Evolutionary conservation across 2,888 invertebrate genomes (phyloP), one percentile per base, ranked within the genome.

Genomic region (Oligia fasciuncula): DNA sequence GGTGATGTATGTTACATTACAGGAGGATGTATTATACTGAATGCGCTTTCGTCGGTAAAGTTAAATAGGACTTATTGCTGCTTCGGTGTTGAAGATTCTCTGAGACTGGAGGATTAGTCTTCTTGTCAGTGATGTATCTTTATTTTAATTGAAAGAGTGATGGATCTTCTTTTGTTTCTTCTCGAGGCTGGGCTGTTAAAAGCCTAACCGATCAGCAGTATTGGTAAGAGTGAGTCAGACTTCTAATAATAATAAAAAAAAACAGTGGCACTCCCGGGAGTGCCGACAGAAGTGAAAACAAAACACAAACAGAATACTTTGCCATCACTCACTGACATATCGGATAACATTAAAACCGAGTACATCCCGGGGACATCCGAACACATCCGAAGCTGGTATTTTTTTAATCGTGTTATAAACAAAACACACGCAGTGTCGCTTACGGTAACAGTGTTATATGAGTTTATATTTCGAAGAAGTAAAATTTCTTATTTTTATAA

Each of bases 1-100:
- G 40, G 88, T 85, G 87, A 85, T 87, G 75, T 68, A 87, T 85
- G 69, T 67, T 62, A 35, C 68, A 87, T 87, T 87, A 85, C 85
- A 65, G 60, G 8, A 69, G 40, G 74, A 87, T 79, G 67, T 85
- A 75, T 87, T 84, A 75, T 60, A 80, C 62, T 72, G 76, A 80
- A 85, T 85, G 83, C 75, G 73, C 73, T 76, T 76, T 85, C 72
- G 67, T 80, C 40, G 76, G 57, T 49, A 72, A 69, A 54, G 76
- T 83, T 85, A 88, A 84, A 74, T 80, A 66, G 62, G 51, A 84
- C 67, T 76, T 79, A 84, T n/a, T 62, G 62, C 43, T 40, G 85
- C 6, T 78, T 4, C n/a, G n/a, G n/a, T n/a, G n/a, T n/a, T n/a
- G n/a, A 66, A n/a, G 8, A 57, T 40, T n/a, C 54, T 68, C 14